Evolutionary conservation across 2,888 invertebrate genomes (phyloP).

Genomic region (Amblyjoppa proteus): DNA sequence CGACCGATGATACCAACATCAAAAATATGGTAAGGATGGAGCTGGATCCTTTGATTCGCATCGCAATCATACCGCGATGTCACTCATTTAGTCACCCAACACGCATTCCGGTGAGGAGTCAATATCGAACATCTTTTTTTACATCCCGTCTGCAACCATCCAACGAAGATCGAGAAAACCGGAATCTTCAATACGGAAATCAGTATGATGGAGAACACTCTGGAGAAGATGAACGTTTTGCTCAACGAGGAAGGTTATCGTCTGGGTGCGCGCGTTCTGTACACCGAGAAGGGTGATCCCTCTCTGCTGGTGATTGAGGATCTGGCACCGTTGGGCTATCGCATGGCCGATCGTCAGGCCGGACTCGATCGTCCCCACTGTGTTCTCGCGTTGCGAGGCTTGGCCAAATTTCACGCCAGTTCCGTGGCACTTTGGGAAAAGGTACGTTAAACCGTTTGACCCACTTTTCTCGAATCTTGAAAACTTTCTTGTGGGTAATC

Average conservation of each 20-base stretch:
- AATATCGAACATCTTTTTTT: slow-evolving; percentile 13
- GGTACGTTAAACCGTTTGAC: slow-evolving; percentile 79
- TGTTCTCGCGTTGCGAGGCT: slow-evolving; percentile 85
- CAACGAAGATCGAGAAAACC: slow-evolving; percentile 72
- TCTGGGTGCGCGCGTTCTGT: slow-evolving; percentile 79
- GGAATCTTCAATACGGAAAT: slow-evolving; percentile 79
- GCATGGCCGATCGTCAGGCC: slow-evolving; percentile 86
- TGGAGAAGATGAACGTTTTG: slow-evolving; percentile 79
- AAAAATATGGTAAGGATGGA: slow-evolving; percentile 77
- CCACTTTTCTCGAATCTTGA: slow-evolving; percentile 66
- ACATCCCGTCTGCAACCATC: neutral
- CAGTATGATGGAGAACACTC: slow-evolving; percentile 78
- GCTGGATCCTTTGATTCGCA: neutral
- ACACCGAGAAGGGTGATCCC: slow-evolving; percentile 80
- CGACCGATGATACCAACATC: slow-evolving; percentile 83
- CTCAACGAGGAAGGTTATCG: slow-evolving; percentile 68
- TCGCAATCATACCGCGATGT: neutral
- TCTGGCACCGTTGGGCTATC: slow-evolving; percentile 86
- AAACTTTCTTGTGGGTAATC: slow-evolving; percentile 7
- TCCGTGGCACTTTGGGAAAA: slow-evolving; percentile 86
- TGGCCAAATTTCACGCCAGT: slow-evolving; percentile 87
- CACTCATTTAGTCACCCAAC: slow-evolving; percentile 13
- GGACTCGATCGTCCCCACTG: slow-evolving; percentile 87
- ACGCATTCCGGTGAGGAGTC: neutral
- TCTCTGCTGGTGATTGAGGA: slow-evolving; percentile 86